Evolutionary conservation across 2,113 vertebrate genomes (phyloP).

Genomic region (Lamprotornis superbus): DNA sequence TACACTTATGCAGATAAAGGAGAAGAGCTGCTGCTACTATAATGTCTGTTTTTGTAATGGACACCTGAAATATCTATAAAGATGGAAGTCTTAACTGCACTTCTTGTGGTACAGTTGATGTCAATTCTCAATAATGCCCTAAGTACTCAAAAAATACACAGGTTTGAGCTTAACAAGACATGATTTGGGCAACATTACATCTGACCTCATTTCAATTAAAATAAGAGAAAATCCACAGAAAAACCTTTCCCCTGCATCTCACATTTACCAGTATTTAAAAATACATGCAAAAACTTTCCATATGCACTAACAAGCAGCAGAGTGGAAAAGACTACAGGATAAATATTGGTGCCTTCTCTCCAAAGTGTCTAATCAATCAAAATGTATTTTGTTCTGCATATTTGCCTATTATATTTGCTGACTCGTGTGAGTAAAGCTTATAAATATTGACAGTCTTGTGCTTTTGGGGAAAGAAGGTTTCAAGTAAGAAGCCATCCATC

Average conservation of each 20-base stretch:
- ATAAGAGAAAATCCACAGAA: neutral
- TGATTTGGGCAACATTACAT: neutral
- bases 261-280: neutral
- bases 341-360: constrained; percentile 7
- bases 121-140: neutral
- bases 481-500: neutral
- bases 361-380: constrained; percentile 33
- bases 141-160: neutral
- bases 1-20: rapidly evolving
- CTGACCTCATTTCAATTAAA: neutral
- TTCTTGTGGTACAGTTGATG: neutral
- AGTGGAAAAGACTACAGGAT: neutral
- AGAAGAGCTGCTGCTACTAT: neutral
- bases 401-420: constrained; percentile 48
- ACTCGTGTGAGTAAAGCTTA: constrained; percentile 1
- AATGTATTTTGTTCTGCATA: constrained; percentile 13
- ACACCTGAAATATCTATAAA: neutral
- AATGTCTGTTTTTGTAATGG: neutral
- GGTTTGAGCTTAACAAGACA: neutral
- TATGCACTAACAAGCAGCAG: neutral
- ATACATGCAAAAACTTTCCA: neutral
- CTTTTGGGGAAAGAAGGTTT: neutral
- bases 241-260: neutral
- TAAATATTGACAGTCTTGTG: neutral
- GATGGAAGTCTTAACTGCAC: neutral